Evolutionary conservation across 2,797 vertebrate genomes (phyloP).

Genomic region (Mus spretus): DNA sequence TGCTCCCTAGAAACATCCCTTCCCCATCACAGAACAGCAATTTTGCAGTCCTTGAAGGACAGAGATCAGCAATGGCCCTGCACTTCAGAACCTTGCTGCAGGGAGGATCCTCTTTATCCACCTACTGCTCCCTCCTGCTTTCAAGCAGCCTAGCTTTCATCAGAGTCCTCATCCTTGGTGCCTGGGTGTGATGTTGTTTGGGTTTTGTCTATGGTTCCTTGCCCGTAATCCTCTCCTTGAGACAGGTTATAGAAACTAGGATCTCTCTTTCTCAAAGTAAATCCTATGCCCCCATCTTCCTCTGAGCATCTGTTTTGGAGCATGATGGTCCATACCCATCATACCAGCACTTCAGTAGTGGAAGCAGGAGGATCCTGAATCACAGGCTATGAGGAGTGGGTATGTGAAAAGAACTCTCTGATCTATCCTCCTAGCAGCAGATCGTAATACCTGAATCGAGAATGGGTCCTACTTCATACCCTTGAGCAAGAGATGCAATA

Average conservation of each 20-base stretch:
- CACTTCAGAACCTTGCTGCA: background rate
- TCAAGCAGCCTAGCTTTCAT: background rate
- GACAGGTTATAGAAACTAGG: background rate
- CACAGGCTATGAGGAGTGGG: background rate
- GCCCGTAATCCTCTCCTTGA: background rate
- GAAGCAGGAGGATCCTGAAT: background rate
- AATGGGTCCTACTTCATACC: background rate
- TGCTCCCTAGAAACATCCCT: background rate
- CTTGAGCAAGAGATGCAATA: background rate
- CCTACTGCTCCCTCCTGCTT: background rate
- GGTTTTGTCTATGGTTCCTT: background rate
- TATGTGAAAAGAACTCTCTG: background rate
- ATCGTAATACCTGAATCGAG: background rate
- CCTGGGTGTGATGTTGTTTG: background rate
- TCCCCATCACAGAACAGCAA: background rate
- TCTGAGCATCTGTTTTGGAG: background rate
- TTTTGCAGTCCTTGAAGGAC: slow-evolving; percentile 8
- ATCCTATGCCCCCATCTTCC: background rate
- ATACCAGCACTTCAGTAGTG: background rate
- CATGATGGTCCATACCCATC: background rate
- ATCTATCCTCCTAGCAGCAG: background rate
- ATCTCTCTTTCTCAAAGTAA: background rate
- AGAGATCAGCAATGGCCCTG: background rate
- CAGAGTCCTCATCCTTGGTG: background rate
- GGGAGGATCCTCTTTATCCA: background rate